These are phyloP conservation scores for Trachymyrmex septentrionalis DNA, from an alignment of 1,140 invertebrate species.

Conservation along the genomic window DNA sequence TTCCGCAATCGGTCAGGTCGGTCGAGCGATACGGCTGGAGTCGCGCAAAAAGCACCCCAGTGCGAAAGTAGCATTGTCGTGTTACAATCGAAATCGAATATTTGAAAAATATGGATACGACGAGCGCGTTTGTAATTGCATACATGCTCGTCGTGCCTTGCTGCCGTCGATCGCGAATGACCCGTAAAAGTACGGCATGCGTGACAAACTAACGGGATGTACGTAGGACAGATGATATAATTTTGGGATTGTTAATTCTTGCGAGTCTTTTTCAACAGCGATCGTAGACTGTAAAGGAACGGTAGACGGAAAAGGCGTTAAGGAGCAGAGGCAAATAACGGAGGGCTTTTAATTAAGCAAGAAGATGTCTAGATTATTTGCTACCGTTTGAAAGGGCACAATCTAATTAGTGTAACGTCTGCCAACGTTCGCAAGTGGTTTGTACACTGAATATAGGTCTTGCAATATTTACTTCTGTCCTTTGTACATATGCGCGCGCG, in stretches of 20 bases:
- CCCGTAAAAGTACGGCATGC: not conserved
- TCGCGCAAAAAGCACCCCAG: slow-evolving; percentile 27
- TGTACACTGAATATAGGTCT: not conserved
- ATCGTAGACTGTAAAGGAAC: no score
- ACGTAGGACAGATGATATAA: not conserved
- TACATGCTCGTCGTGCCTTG: slow-evolving; percentile 13
- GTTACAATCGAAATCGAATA: slow-evolving; percentile 59
- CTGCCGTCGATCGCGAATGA: not conserved
- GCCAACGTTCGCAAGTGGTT: not conserved
- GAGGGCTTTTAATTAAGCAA: slow-evolving; percentile 1
- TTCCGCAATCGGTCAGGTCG: slow-evolving; percentile 20
- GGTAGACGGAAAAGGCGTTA: not conserved
- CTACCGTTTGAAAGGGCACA: not conserved
- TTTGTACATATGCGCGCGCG: not conserved
- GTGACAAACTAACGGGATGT: not conserved
- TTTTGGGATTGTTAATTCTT: slow-evolving; percentile 6
- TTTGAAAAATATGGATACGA: slow-evolving; percentile 50
- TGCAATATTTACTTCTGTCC: not conserved
- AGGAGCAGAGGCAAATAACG: not conserved
- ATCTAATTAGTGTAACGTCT: not conserved
- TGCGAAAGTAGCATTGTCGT: slow-evolving; percentile 57
- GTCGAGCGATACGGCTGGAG: slow-evolving; percentile 31
- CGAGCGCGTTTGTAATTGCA: slow-evolving; percentile 43
- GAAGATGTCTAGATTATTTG: slow-evolving; percentile 1
- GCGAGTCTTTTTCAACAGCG: not conserved